A percentile compares a stretch with the other conserved stretches of the same genome.
These are phyloP conservation scores for Pseudocheirus occidentalis DNA, from an alignment of 2,797 vertebrate species.

Conservation along the genomic window DNA sequence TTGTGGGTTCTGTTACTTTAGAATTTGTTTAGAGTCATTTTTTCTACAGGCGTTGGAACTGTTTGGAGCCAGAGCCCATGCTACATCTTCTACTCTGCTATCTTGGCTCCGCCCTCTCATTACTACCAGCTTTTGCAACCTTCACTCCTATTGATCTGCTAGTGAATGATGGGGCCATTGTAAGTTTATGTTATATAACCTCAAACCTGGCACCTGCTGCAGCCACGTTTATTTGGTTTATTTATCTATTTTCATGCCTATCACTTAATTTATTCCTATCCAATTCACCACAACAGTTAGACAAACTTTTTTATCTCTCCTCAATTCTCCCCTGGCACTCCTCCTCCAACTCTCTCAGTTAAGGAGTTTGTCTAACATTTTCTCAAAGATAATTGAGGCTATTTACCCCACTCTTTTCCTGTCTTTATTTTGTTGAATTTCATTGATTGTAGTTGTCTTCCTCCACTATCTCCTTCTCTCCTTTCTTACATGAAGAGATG, in stretches of 20 bases:
- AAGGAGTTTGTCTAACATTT: neutral
- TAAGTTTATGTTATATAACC: neutral
- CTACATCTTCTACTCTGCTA: no score
- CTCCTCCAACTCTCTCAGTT: neutral
- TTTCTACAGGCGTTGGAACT: no score
- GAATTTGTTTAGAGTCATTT: no score
- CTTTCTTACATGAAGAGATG: neutral
- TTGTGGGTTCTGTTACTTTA: no score
- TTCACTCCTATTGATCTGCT: neutral
- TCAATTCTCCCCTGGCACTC: neutral
- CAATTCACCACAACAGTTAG: neutral
- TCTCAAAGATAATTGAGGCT: neutral
- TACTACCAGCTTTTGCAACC: neutral
- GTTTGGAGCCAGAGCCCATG: no score
- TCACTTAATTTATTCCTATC: neutral
- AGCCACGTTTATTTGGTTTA: neutral
- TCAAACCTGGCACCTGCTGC: neutral
- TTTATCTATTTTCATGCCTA: neutral
- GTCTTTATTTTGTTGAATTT: neutral
- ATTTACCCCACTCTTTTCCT: neutral
- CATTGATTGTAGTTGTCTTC: neutral
- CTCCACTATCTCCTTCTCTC: neutral
- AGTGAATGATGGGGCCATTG: neutral
- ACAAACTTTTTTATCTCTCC: neutral
- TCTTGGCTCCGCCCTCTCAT: neutral